Conservation (phyloP, 2,797 vertebrate genomes). For the Rhyacichthys aspro region DNA sequence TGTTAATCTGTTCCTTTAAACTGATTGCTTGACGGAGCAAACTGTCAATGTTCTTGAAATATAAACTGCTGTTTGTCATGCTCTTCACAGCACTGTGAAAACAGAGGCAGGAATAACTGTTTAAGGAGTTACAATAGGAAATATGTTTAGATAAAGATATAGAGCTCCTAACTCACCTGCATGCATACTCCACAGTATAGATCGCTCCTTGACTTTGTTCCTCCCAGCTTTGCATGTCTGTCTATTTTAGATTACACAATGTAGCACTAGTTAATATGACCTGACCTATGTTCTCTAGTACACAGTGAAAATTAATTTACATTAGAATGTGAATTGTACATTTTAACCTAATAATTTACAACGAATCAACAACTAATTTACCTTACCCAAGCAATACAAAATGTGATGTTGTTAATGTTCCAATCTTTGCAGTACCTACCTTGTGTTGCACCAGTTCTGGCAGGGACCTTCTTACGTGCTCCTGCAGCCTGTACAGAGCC, state of each 20-base stretch:
- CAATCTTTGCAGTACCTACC: constrained; percentile 69
- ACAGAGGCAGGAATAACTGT: constrained; percentile 10
- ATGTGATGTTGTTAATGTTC: too few species aligned
- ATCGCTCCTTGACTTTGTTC: constrained; percentile 98
- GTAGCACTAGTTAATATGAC: background rate
- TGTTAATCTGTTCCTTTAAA: constrained; percentile 88
- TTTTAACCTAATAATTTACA: background rate
- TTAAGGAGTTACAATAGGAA: background rate
- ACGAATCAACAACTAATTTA: too few species aligned
- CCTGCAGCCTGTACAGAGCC: constrained; percentile 94
- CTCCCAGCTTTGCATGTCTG: constrained; percentile 98
- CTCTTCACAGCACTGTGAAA: constrained; percentile 90
- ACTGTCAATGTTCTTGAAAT: constrained; percentile 93
- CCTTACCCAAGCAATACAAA: too few species aligned
- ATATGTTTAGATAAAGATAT: background rate
- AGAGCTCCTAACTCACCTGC: constrained; percentile 81
- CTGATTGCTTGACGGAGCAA: constrained; percentile 90
- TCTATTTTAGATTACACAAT: constrained; percentile 81
- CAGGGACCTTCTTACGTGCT: constrained; percentile 92
- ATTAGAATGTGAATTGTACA: background rate
- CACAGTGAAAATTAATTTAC: background rate
- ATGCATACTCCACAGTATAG: constrained; percentile 95
- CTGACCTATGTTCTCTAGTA: too few species aligned
- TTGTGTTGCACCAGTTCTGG: constrained; percentile 97
- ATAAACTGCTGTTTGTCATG: constrained; percentile 92